phyloP scores from a whole-genome alignment of 64 coral and sea anemone species.

The Stylophora pistillata region DNA sequence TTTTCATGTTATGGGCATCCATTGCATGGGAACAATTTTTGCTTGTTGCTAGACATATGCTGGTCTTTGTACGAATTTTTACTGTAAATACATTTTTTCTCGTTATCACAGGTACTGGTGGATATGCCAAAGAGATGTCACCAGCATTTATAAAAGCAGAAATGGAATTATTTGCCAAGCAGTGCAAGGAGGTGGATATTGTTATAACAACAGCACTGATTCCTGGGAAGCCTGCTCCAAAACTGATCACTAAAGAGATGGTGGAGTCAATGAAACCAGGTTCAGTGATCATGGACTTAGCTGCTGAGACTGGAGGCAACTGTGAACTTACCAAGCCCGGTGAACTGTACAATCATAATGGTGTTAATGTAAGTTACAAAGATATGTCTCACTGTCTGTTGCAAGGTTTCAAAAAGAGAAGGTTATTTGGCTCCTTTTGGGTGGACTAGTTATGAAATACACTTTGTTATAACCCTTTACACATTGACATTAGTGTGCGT shows the following conservation, averaged over 20 bases:
- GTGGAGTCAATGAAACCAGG: constrained; percentile 97
- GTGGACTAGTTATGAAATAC: no score
- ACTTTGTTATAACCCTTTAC: no score
- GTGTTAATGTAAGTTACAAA: constrained; percentile 76
- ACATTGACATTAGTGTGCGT: no score
- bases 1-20: no score
- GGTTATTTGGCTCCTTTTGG: no score
- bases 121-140: constrained; percentile 96
- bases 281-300: constrained; percentile 97
- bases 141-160: constrained; percentile 85
- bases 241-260: constrained; percentile 94
- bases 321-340: constrained; percentile 94
- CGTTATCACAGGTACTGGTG: constrained; percentile 64
- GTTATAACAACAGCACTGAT: constrained; percentile 95
- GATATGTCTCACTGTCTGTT: no score
- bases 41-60: no score
- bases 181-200: constrained; percentile 96
- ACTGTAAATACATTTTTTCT: background rate
- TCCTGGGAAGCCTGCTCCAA: constrained; percentile 92
- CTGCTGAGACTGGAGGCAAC: constrained; percentile 91
- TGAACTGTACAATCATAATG: constrained; percentile 88
- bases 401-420: no score
- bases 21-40: no score
- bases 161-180: constrained; percentile 92
- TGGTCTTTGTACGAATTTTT: no score